Conservation (phyloP, 64 coral and sea anemone species). For the Cladopsammia gracilis region DNA sequence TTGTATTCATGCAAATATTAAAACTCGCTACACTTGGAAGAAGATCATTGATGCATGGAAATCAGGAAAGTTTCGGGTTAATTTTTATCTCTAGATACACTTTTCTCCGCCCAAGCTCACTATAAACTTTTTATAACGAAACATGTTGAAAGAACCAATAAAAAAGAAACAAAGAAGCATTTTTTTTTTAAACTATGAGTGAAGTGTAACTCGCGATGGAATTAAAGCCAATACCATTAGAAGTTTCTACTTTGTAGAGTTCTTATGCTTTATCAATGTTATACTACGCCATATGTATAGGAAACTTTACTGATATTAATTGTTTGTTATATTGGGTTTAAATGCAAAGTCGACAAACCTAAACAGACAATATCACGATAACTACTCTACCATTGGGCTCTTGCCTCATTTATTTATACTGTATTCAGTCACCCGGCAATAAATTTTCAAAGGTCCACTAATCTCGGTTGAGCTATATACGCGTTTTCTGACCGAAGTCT, state of each 20-base stretch:
- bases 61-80: background rate
- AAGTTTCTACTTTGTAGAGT: constrained; percentile 5
- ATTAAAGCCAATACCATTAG: background rate
- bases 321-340: constrained; percentile 39
- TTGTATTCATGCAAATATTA: constrained; percentile 7
- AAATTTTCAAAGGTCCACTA: constrained; percentile 6
- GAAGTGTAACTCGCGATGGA: background rate
- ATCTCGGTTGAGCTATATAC: background rate
- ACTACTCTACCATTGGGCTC: constrained; percentile 18
- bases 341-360: constrained; percentile 26
- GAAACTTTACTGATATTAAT: background rate
- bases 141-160: background rate
- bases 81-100: background rate
- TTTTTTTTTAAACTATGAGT: background rate
- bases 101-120: background rate
- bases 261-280: background rate
- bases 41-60: background rate
- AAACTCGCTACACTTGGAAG: background rate
- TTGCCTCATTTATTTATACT: constrained; percentile 16
- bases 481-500: background rate
- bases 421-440: constrained; percentile 45
- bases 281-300: background rate
- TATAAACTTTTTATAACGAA: background rate
- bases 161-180: background rate
- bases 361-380: constrained; percentile 11